phyloP scores from a whole-genome alignment of 2,113 vertebrate species.

The Oplegnathus fasciatus region DNA sequence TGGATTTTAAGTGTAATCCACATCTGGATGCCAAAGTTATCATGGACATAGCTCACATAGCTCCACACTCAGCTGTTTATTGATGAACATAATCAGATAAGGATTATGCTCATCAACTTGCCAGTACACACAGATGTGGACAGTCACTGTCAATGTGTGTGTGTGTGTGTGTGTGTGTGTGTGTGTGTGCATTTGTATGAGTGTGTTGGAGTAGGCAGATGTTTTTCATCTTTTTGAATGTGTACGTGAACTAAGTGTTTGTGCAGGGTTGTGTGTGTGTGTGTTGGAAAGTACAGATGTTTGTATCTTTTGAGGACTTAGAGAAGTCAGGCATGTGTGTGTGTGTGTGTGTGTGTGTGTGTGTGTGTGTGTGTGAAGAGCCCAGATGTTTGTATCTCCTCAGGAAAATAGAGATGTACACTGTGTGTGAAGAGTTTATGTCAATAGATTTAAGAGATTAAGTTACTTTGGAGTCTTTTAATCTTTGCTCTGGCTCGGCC shows the following conservation, averaged over 20 bases:
- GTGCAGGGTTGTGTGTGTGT: constrained; percentile 22
- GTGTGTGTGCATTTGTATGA: neutral
- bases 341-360: neutral
- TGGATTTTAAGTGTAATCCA: constrained; percentile 27
- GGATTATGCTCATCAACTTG: constrained; percentile 21
- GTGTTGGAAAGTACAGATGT: constrained; percentile 33
- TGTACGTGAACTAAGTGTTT: neutral
- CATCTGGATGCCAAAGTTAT: constrained; percentile 22
- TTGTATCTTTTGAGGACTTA: constrained; percentile 42
- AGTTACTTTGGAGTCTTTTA: constrained; percentile 59
- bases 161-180: constrained; percentile 24
- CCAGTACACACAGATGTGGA: constrained; percentile 15
- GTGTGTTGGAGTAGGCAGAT: constrained; percentile 11
- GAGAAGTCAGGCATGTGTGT: neutral
- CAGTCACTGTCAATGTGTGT: constrained; percentile 19
- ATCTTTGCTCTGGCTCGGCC: constrained; percentile 43
- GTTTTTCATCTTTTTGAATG: constrained; percentile 38
- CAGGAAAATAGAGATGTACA: constrained; percentile 48
- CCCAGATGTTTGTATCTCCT: constrained; percentile 62
- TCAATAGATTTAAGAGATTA: constrained; percentile 57
- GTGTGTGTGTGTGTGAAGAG: neutral
- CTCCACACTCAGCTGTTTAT: constrained; percentile 46
- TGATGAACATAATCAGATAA: constrained; percentile 56
- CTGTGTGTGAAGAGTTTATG: constrained; percentile 60
- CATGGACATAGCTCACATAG: constrained; percentile 33